These are phyloP conservation scores for Thymallus thymallus DNA, from an alignment of 2,113 vertebrate genomes.

Conservation along the genomic window DNA sequence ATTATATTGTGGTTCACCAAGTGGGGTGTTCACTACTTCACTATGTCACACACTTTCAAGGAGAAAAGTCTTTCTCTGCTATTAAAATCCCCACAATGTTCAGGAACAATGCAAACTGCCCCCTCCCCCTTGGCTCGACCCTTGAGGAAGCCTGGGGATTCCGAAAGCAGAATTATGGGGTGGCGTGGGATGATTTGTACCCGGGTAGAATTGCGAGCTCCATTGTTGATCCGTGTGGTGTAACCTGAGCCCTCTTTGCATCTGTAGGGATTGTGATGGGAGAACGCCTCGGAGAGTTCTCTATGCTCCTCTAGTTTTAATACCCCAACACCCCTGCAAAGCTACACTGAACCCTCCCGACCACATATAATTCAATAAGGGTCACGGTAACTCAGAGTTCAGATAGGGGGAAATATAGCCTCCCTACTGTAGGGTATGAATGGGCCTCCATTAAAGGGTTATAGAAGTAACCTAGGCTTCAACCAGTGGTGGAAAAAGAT, in stretches of 20 bases:
- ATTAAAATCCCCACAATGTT: constrained; percentile 12
- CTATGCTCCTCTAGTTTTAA: constrained; percentile 45
- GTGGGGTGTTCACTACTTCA: no score
- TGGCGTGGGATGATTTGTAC: constrained; percentile 64
- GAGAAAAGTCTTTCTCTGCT: constrained; percentile 21
- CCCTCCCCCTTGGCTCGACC: constrained; percentile 40
- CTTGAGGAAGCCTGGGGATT: constrained; percentile 40
- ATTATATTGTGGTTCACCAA: constrained; percentile 5
- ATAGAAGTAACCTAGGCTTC: no score
- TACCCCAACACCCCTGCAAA: constrained; percentile 21
- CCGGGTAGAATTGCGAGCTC: constrained; percentile 66
- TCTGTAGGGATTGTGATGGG: constrained; percentile 71
- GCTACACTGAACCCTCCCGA: constrained; percentile 10
- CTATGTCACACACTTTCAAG: constrained; percentile 36
- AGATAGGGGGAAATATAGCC: no score
- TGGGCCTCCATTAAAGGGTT: no score
- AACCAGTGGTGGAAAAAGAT: no score
- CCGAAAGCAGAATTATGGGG: constrained; percentile 37
- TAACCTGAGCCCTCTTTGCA: constrained; percentile 67
- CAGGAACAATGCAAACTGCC: constrained; percentile 11
- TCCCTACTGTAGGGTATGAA: no score
- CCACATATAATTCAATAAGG: no score
- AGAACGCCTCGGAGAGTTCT: constrained; percentile 42
- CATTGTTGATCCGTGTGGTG: constrained; percentile 62
- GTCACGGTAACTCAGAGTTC: no score